Conservation (phyloP, 2,888 invertebrate genomes). For the Calliscelio sp. region DNA sequence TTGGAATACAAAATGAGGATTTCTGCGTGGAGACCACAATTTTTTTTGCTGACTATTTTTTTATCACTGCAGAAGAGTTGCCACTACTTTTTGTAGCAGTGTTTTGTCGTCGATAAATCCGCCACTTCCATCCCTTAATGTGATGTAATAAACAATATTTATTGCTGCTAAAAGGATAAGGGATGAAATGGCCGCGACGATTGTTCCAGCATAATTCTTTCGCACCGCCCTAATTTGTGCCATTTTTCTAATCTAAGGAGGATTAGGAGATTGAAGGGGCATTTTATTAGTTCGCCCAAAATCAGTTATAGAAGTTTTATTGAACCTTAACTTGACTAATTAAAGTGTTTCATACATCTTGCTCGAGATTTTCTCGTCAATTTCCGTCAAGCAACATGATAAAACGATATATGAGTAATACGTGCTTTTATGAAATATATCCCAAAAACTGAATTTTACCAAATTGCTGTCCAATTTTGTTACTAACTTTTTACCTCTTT, state of each 20-base stretch:
- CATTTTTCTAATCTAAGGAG: slow-evolving; percentile 62
- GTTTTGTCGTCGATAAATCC: slow-evolving; percentile 29
- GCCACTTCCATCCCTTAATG: slow-evolving; percentile 15
- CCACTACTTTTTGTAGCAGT: not conserved
- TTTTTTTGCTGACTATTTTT: too few relatives aligned
- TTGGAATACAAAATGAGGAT: too few relatives aligned
- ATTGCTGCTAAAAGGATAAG: slow-evolving; percentile 30
- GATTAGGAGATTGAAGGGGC: slow-evolving; percentile 58
- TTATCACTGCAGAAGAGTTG: not conserved
- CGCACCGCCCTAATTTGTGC: slow-evolving; percentile 56
- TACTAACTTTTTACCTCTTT: too few relatives aligned
- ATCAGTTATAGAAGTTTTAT: slow-evolving; percentile 67
- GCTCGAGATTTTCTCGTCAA: not conserved
- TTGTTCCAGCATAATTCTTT: slow-evolving; percentile 55
- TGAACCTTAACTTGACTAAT: slow-evolving; percentile 41
- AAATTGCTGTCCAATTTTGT: too few relatives aligned
- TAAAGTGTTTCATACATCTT: slow-evolving; percentile 35
- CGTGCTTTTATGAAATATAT: too few relatives aligned
- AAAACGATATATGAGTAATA: not conserved
- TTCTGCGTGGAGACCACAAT: too few relatives aligned
- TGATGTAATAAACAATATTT: slow-evolving; percentile 58
- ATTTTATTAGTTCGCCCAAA: slow-evolving; percentile 53
- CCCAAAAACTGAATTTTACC: too few relatives aligned
- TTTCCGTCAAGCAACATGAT: not conserved
- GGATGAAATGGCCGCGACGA: slow-evolving; percentile 26